Conservation (phyloP, 2,113 vertebrate species). For the Elaphurus davidianus region DNA sequence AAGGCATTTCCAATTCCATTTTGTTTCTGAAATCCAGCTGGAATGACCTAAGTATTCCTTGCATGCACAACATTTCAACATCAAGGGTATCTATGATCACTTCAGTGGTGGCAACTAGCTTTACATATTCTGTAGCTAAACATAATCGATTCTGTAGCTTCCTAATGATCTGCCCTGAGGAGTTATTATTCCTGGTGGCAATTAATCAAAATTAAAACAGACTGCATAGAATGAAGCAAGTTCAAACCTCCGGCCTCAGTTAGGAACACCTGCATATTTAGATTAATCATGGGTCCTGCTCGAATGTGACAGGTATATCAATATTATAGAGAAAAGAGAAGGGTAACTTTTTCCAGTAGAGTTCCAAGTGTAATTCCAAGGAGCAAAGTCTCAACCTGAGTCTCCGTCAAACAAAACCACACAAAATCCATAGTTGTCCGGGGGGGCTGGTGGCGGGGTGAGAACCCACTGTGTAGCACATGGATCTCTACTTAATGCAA, state of each 20-base stretch:
- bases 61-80: not conserved
- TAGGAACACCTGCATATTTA: constrained; percentile 64
- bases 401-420: not conserved
- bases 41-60: not conserved
- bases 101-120: not conserved
- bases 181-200: constrained; percentile 72
- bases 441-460: not conserved
- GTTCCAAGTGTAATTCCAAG: not conserved
- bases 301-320: constrained; percentile 50
- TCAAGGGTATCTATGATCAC: not conserved
- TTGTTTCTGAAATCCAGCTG: not conserved
- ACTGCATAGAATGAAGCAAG: constrained; percentile 58
- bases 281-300: constrained; percentile 52
- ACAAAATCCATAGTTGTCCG: not conserved
- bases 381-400: not conserved
- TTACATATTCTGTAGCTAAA: constrained; percentile 15
- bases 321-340: constrained; percentile 32
- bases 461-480: not conserved
- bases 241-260: constrained; percentile 61
- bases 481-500: not conserved
- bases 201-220: constrained; percentile 76
- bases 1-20: not conserved
- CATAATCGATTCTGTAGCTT: constrained; percentile 51
- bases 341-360: not conserved
- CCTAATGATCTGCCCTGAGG: constrained; percentile 26